A percentile compares a stretch with the other conserved stretches of the same genome.
phyloP scores from a whole-genome alignment of 2,888 invertebrate genomes.

The Tuta absoluta region DNA sequence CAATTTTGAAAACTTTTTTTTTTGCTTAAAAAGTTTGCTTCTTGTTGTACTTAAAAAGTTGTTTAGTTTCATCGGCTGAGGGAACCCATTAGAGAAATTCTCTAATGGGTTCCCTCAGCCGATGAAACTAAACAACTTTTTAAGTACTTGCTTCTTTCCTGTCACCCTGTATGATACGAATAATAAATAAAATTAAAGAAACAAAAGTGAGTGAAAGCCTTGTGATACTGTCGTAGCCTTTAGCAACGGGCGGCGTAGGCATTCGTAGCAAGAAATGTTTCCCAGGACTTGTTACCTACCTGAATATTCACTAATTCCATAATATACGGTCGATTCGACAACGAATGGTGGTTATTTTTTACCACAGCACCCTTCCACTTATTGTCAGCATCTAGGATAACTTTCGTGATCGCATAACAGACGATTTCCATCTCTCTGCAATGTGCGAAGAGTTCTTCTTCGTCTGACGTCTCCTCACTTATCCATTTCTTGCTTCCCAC shows the following conservation, averaged over 20 bases:
- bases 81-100: too few species aligned
- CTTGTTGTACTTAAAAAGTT: too few species aligned
- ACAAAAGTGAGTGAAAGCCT: too few species aligned
- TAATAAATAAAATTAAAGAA: too few species aligned
- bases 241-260: neutral
- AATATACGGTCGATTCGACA: slow-evolving; percentile 71
- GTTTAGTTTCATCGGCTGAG: too few species aligned
- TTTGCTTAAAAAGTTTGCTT: too few species aligned
- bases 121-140: too few species aligned
- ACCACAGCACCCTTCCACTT: slow-evolving; percentile 69
- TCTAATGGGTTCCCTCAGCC: too few species aligned
- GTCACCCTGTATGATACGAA: too few species aligned
- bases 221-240: neutral
- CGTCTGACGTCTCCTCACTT: slow-evolving; percentile 76
- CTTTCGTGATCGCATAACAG: slow-evolving; percentile 71
- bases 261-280: neutral
- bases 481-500: slow-evolving; percentile 76
- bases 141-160: too few species aligned
- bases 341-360: slow-evolving; percentile 53
- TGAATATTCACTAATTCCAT: slow-evolving; percentile 78
- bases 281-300: slow-evolving; percentile 46
- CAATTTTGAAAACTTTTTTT: too few species aligned
- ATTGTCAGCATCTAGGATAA: slow-evolving; percentile 71
- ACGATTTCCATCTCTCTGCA: slow-evolving; percentile 77
- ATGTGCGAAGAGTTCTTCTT: slow-evolving; percentile 72